These are phyloP conservation scores for Drosophila ficusphila DNA, from an alignment of 1,140 invertebrate species.

Conservation along the genomic window DNA sequence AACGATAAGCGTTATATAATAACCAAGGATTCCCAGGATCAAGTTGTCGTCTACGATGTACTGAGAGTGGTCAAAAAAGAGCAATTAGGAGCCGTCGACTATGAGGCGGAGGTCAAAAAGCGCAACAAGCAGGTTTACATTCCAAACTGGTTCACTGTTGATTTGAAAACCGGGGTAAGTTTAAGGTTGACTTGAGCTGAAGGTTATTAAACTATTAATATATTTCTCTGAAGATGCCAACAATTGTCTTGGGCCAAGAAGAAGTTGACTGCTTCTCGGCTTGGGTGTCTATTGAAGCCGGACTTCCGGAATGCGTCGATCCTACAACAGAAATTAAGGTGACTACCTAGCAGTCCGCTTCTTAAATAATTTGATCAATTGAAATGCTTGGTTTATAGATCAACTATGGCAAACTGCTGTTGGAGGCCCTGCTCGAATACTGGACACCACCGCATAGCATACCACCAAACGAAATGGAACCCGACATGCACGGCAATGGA, in stretches of 20 bases:
- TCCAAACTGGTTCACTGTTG: constrained; percentile 99
- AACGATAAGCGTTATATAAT: constrained; percentile 98
- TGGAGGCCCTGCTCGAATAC: constrained; percentile 97
- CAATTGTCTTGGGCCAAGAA: constrained; percentile 97
- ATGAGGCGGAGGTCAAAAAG: constrained; percentile 97
- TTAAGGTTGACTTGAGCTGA: background rate
- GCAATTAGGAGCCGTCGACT: constrained; percentile 95
- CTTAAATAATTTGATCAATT: background rate
- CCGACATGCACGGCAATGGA: constrained; percentile 89
- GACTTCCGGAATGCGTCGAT: constrained; percentile 88
- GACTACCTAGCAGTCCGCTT: background rate
- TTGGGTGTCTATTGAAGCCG: constrained; percentile 99
- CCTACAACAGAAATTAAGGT: constrained; percentile 91
- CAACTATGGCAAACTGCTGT: constrained; percentile 97
- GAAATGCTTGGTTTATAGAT: constrained; percentile 86
- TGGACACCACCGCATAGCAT: constrained; percentile 91
- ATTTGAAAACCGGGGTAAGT: constrained; percentile 97
- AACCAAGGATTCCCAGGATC: constrained; percentile 98
- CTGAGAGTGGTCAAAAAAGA: constrained; percentile 96
- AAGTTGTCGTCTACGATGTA: constrained; percentile 99
- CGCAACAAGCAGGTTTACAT: constrained; percentile 97
- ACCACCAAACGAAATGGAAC: constrained; percentile 88
- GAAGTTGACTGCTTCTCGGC: constrained; percentile 99
- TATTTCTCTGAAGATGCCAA: constrained; percentile 91
- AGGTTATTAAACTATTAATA: background rate